Evolutionary conservation across 2,888 invertebrate species (phyloP), one percentile per base, ranked within the genome.

Genomic region (Acrobasis repandana): DNA sequence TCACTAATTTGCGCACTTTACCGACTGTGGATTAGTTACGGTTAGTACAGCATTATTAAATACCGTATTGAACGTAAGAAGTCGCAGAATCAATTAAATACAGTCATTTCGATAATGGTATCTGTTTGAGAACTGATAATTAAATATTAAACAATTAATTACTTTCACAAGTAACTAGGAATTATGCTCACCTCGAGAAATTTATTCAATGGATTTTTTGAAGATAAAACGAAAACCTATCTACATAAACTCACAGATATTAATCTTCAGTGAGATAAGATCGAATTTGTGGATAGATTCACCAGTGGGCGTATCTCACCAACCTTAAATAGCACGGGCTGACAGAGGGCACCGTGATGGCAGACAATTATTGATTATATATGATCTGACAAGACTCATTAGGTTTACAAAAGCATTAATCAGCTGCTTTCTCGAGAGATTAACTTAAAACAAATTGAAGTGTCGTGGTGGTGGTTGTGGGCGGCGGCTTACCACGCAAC

Each of bases 371-470:
- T 85, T 82, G 83, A 86, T 83, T 80, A 77, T 77, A 76, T 78
- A 83, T 83, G 83, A 76, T 81, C 77, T 76, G 70, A 75, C 74
- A 67, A 77, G 83, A 77, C 87, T 86, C 86, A 88, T 89, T 88
- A 88, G 80, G 73, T 73, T 81, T 79, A 82, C 80, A 80, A 82
- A 82, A 75, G 77, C 85, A 88, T 89, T 86, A 83, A 86, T 88
- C 87, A 86, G 82, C 62, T 76, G 76, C 80, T 82, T 83, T 85
- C 83, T 80, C 75, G 76, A 73, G 71, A 83, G 83, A 87, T 88
- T 87, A 88, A 84, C 79, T 81, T 79, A 75, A 83, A 88, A 88
- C 88, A 89, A 89, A 89, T 89, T 88, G 88, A 78, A 73, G 81
- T 69, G 73, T 67, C 70, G 70, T 66, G 66, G 74, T 68, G 70